Evolutionary conservation across 2,888 invertebrate species (phyloP), one percentile per base, ranked within the genome.

Genomic region (Rhabditophanes sp.): DNA sequence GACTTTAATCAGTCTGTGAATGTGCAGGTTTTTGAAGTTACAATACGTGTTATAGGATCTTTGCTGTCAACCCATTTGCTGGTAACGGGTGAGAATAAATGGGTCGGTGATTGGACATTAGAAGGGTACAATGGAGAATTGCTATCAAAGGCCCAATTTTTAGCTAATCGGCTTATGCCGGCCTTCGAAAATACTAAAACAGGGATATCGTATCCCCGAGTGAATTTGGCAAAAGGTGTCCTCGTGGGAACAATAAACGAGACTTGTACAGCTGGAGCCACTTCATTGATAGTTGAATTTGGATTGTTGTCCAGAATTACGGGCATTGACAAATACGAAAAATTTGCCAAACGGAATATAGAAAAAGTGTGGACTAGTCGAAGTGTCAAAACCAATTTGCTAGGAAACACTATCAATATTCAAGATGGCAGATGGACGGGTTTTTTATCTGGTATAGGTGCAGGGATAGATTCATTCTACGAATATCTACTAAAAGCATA

Each of bases 201-300:
- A 22, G 75, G 74, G 50, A 3, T 22, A 19, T 33, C 63, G 2
- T 63, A 43, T 37, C 53, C 65, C 0, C 49, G 75, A 68, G 72
- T 75, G 3, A 75, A 76, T 54, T 56, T 75, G 27, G 60, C 67
- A 21, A 58, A 66, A 23, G 71, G 72, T 1, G 71, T 75, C 3
- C 72, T 73, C 2, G 49, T 55, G 3, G 65, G 70, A 39, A 68
- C 69, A 25, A 64, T 68, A 2, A 73, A 73, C 33, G 73, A 74
- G 46, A 76, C 75, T 0, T 76, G 75, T 52, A 74, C 75, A 7
- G 72, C 76, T 14, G 75, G 75, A 24, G 75, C 75, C 17, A 75
- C 75, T 1, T 72, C 74, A 6, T 65, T 76, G 25, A 62, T 75
- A 7, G 53, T 76, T 12, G 76, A 76, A 59, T 74, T 75, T 61